Base-by-base conservation (phyloP, 1,140 invertebrate species). In the Lepidotrigona ventralis region DNA sequence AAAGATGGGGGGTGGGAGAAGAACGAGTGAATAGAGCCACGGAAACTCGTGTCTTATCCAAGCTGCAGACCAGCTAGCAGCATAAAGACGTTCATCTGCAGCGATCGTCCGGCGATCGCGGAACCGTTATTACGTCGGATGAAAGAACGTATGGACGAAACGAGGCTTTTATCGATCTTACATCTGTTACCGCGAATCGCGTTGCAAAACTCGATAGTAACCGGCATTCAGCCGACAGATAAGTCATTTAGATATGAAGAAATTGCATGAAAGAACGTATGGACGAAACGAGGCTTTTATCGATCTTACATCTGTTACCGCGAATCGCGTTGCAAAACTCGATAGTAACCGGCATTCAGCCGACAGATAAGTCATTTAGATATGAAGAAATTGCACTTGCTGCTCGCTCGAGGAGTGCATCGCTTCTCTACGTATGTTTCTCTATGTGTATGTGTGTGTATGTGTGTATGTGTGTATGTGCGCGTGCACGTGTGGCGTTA, bases 161-260 rank as follows among this genome's bases (percentile, higher is more conserved):
- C 33, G 54, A 53, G 19, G 23, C 54, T 60, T 81, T 84, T 82
- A 82, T 85, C 83, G 83, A 85, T 82, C 66, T 54, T 72, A 78
- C 66, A 83, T 83, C 72, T 75, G 83, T 79, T 60, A 53, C 56
- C 56, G 19, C 58, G 14, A 60, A 21, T 69, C 66, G 51, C 29
- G 69, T 81, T 39, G 71, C 63, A 53, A 75, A 81, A 64, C 29
- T 46, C 14, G 69, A 54, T 46, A 21, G 39, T 71, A 33, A 53
- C 33, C 72, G 39, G 83, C 83, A 85, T 85, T 85, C 83, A 64
- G 21, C 58, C 66, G 79, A 63, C 73, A 85, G 83, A 85, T 77
- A 85, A 77, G 73, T 85, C 83, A 85, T 85, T 85, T 85, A 85
- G 83, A 85, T 85, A 85, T 29, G 79, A 85, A n/a, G n/a, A n/a